Percentiles rank a stretch among this genome's conserved stretches.
phyloP scores from a whole-genome alignment of 2,797 vertebrate species.

The Harpagifer antarcticus region DNA sequence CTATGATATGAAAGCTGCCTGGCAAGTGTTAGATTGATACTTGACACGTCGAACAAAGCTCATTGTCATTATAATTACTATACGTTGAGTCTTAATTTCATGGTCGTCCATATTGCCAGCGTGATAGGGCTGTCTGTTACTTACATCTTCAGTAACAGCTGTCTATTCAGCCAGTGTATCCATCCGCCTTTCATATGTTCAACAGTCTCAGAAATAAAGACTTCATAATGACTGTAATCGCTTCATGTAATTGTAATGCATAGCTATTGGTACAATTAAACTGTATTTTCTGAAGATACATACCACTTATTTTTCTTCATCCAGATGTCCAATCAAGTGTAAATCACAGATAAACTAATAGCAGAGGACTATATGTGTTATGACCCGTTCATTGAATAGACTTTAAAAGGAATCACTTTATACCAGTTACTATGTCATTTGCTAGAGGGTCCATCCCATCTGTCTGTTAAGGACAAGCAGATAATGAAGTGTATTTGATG shows the following conservation, averaged over 20 bases:
- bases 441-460: constrained; percentile 77
- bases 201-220: constrained; percentile 88
- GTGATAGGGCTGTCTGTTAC: constrained; percentile 82
- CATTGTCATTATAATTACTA: constrained; percentile 84
- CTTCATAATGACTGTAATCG: constrained; percentile 90
- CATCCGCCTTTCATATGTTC: constrained; percentile 83
- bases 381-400: constrained; percentile 72
- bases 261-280: constrained; percentile 84
- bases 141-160: constrained; percentile 85
- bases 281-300: constrained; percentile 77
- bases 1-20: constrained; percentile 82
- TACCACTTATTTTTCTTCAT: constrained; percentile 65
- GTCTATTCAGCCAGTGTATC: constrained; percentile 84
- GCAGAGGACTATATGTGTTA: constrained; percentile 71
- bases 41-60: constrained; percentile 82
- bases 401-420: constrained; percentile 77
- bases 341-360: constrained; percentile 79
- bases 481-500: constrained; percentile 83
- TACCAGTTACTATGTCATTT: constrained; percentile 78
- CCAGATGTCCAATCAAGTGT: constrained; percentile 79
- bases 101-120: constrained; percentile 81
- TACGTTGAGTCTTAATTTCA: constrained; percentile 84
- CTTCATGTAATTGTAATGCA: constrained; percentile 89
- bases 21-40: constrained; percentile 83
- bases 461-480: constrained; percentile 77